Evolutionary conservation across 1,140 invertebrate genomes (phyloP), one percentile per base, ranked within the genome.

Genomic region (Drosophila fuyamai): DNA sequence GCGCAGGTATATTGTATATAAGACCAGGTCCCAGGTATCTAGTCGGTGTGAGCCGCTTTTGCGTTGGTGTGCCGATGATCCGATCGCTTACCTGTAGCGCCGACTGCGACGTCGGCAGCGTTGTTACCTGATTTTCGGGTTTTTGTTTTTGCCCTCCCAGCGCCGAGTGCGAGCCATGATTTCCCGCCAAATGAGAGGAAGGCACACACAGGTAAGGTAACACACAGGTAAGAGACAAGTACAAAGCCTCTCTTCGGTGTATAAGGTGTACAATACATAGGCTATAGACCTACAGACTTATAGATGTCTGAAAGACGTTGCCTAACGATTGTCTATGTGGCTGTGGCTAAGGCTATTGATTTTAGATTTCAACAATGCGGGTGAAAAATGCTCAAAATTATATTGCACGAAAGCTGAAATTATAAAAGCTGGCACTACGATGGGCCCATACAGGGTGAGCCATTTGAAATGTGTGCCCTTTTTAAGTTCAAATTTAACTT

Each of bases 91-190:
- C 77, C 56, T 48, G 65, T 16, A 32, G 43, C 51, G 56, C 18
- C 50, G 72, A 9, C 71, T 14, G 79, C 51, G 62, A 18, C 23
- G 57, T 43, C 48, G 38, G 73, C 70, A 59, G 73, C 48, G 61
- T 75, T 74, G 75, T 89, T 88, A 88, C 84, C 84, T 89, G 84
- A 89, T 89, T 89, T 89, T 89, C 84, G 84, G 78, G 84, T 89
- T 89, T 88, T 88, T 81, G 81, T 78, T 88, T 76, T 76, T 83
- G 72, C 73, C 68, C 71, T 75, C 27, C 60, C 36, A 61, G 60
- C 16, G 40, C 7, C 14, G 56, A 70, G 82, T 65, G 71, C 70
- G 55, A 59, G 51, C 67, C 59, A 83, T 83, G 82, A 85, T 89
- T 89, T 89, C 84, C 84, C 84, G 84, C 84, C 84, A 88, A 89